Base-by-base conservation (phyloP, 2,797 vertebrate genomes). In the Valencia hispanica region DNA sequence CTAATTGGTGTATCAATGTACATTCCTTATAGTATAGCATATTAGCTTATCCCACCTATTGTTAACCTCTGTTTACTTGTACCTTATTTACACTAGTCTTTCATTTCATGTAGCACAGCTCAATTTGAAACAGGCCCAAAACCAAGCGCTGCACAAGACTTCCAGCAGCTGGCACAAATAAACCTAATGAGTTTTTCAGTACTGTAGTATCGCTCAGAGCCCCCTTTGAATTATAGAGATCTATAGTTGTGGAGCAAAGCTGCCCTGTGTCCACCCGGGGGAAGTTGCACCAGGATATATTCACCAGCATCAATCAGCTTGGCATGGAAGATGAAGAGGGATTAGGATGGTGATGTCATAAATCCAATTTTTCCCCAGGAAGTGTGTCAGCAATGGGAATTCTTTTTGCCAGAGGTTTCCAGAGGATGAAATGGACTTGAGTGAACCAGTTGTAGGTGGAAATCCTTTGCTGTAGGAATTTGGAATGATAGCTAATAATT, bases 151-250 rank as follows among this genome's bases (percentile, higher is more conserved):
- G 84, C 81, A 27, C 25, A 72, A 87, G 80, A 86, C 90, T 90
- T 87, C 91, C 79, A 84, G 87, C 94, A 94, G 94, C 94, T 95
- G 93, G 94, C 93, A 94, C 89, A 91, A 93, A 92, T 93, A 94
- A 94, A 92, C 84, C 80, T 92, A 93, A 94, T 93, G 92, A 88
- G 81, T 93, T 94, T 94, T 91, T 94, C 92, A 92, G 90, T 75
- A 65, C 91, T 89, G 88, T 86, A 86, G 83, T 91, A 65, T 77
- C 47, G 78, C 80, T 90, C 75, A 30, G 75, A 91, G 80, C 82
- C 80, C 39, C 79, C 70, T 92, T 92, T 94, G 87, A 93, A 88
- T 93, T 93, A 93, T 90, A 89, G 84, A 90, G 89, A 93, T 83
- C 84, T 79, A 76, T 86, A 80, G 83, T 51, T 36, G 47, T 74